Base-by-base conservation (phyloP, 2,888 invertebrate species). In the Rhingia rostrata region DNA sequence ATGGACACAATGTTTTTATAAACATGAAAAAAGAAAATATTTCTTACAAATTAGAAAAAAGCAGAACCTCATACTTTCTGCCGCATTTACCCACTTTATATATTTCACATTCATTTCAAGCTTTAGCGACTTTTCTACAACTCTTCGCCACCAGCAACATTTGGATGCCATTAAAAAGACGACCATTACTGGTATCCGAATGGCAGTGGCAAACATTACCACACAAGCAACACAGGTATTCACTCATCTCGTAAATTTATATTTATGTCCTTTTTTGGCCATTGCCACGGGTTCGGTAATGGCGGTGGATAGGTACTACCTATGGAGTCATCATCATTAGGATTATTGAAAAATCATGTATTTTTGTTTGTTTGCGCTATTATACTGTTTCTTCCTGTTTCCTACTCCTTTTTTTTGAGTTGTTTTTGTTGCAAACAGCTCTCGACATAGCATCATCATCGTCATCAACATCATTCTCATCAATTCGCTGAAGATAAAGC, bases 321-420 rank as follows among this genome's bases (percentile, higher is more conserved):
- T 73, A 69, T 69, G 73, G 47, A 79, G 80, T 80, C 70, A 84
- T 84, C 84, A 84, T 84, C 84, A 84, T 84, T 84, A 84, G 80
- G 80, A 84, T 84, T 84, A 84, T 84, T 84, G 84, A 84, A 84
- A 84, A 84, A 80, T 84, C 84, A 84, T 84, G 84, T 84, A 80
- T 80, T 80, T 84, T 69, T 84, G 84, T 84, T 84, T 84, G 84
- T 80, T 73, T 74, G 60, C 49, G 75, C 84, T 80, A 75, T 75
- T 84, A 84, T 84, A 60, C 73, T 74, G 58, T 43, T 43, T 84
- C 70, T 80, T 84, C 69, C 64, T 79, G 61, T 51, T 79, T 73
- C 47, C 45, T 12, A 54, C 53, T 51, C 45, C 64, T 53, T 63
- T 75, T 33, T 47, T 54, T 14, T 10, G 30, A 61, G 47, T 39